Conservation (phyloP, 2,888 invertebrate species). For the Baccha elongata region DNA sequence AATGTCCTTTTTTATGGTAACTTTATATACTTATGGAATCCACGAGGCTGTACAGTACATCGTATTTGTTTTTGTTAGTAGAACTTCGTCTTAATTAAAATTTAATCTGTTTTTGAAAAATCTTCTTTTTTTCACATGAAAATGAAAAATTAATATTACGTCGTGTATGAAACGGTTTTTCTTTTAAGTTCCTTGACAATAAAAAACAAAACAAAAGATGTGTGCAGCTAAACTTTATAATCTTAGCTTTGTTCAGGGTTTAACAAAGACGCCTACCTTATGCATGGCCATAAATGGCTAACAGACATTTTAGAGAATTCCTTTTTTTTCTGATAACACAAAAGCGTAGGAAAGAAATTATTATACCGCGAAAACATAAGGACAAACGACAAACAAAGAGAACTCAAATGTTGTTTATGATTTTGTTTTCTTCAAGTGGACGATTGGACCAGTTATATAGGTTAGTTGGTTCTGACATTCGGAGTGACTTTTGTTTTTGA, state of each 20-base stretch:
- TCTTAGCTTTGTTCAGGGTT: conserved; percentile 2
- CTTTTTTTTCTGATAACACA: conserved; percentile 11
- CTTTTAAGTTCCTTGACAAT: conserved; percentile 21
- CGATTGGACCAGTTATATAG: not conserved
- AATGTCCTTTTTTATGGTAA: not conserved
- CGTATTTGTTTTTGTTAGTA: conserved; percentile 8
- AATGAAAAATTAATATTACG: conserved; percentile 63
- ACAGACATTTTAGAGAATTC: conserved; percentile 27
- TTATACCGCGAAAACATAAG: not conserved
- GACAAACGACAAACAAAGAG: not conserved
- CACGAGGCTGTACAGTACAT: not conserved
- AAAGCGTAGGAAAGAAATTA: conserved; percentile 14
- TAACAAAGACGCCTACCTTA: conserved; percentile 6
- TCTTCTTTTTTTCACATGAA: conserved; percentile 45
- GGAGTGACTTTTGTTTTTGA: not conserved
- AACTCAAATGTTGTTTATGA: not conserved
- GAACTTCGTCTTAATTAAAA: conserved; percentile 75
- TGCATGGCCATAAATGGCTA: conserved; percentile 50
- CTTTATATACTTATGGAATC: not conserved
- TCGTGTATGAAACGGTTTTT: conserved; percentile 35
- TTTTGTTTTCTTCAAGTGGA: not conserved
- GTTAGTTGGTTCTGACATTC: conserved; percentile 1
- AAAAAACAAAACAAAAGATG: not conserved
- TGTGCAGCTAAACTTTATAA: not conserved
- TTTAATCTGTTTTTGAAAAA: conserved; percentile 73